A percentile compares a stretch with the other conserved stretches of the same genome.
Conservation (phyloP, 2,888 invertebrate species). For the Campoletis raptor region DNA sequence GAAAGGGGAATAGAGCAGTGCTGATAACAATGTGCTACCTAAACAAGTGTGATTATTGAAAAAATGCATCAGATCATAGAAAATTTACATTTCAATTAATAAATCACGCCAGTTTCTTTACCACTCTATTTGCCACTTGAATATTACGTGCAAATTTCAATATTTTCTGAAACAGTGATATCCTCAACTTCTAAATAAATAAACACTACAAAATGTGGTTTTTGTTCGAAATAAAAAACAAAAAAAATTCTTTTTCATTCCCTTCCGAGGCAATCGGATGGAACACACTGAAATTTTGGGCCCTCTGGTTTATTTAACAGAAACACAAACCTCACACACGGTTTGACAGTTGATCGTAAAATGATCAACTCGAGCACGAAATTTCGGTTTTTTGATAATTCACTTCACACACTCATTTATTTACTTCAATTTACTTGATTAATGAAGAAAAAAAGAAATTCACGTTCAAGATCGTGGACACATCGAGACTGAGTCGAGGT, state of each 20-base stretch:
- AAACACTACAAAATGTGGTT: not conserved
- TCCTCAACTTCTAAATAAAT: not conserved
- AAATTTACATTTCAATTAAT: not conserved
- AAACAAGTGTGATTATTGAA: not conserved
- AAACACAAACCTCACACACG: slow-evolving; percentile 1
- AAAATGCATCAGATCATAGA: not conserved
- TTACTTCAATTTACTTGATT: not conserved
- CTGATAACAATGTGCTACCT: not conserved
- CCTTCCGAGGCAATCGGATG: not conserved
- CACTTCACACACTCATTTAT: not conserved
- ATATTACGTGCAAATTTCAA: not conserved
- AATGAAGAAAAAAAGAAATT: slow-evolving; percentile 15
- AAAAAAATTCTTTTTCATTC: not conserved
- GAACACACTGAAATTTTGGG: not conserved
- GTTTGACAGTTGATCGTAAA: not conserved
- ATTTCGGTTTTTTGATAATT: not conserved
- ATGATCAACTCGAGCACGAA: not conserved
- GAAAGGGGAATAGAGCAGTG: not conserved
- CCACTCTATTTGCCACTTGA: not conserved
- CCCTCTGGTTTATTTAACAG: not conserved
- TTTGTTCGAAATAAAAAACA: not conserved
- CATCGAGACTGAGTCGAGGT: slow-evolving; percentile 51
- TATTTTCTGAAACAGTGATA: not conserved
- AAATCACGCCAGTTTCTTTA: not conserved
- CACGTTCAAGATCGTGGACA: slow-evolving; percentile 58